Evolutionary conservation across 2,888 invertebrate species (phyloP), one percentile per base, ranked within the genome.

Genomic region (Netelia inedita): DNA sequence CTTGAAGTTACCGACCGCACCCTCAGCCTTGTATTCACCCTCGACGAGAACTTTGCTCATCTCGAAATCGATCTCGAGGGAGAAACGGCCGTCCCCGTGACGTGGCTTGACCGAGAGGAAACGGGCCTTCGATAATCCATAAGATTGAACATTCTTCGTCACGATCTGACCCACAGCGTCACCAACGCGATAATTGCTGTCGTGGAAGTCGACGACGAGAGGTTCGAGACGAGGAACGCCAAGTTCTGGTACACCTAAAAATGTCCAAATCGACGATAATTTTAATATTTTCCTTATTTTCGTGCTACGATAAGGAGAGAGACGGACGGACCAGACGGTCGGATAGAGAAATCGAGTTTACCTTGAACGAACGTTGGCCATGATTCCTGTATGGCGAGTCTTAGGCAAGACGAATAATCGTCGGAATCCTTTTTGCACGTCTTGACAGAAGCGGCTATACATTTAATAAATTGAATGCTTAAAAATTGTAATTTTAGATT

Each of bases 1-100:
- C 87, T 95, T 95, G 86, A 96, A 93, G 10, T 95, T 94, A 85
- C 96, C 96, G 79, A 96, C 94, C 53, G 94, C 94, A 14, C 96
- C 96, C 83, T 95, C 95, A 0, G 95, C 96, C 87, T 95, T 94
- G 91, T 96, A 96, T 41, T 94, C 92, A 2, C 96, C 96, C 69
- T 94, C 95, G 1, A 95, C 92, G 57, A 94, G 91, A 10, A 96
- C 90, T 87, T 94, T 94, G 0, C 96, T 96, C 41, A 95, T 92
- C 55, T 94, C 94, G 83, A 95, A 89, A 82, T 96, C 95, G 8
- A 96, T 89, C 91, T 96, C 96, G 85, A 96, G 89, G 53, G 95
- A 94, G 80, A 96, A 95, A 50, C 93, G 94, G 79, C 95, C 86
- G 0, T 95, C 95, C 14, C 95, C 95, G n/a, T 96, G 93, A 35